Evolutionary conservation across 2,797 vertebrate species (phyloP), one percentile per base, ranked within the genome.

Genomic region (Pipistrellus kuhlii): DNA sequence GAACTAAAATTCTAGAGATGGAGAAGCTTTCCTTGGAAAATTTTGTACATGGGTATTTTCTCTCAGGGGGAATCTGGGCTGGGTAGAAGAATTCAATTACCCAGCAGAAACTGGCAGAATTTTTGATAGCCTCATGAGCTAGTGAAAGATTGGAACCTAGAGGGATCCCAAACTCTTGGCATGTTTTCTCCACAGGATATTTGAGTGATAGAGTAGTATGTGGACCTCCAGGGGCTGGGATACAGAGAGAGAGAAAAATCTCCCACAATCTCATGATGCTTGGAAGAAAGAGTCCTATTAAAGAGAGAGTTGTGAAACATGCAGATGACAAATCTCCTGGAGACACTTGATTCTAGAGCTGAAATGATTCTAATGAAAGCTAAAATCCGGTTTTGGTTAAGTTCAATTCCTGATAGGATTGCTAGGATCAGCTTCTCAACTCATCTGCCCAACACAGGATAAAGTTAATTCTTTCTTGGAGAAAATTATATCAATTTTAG

Each of bases 401-500:
- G 20, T 21, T 88, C 30, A 77, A 17, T 90, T 59, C 15, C 12
- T 68, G 14, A 48, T 27, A 62, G 30, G 15, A 18, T 83, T 64
- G 1, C n/a, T 64, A 23, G 73, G 25, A 76, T 87, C 14, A 87
- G 14, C 12, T 20, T 53, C 9, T 86, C 5, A 51, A 51, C 9
- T 81, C 32, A 41, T 20, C 13, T 86, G 68, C 14, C 8, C 8
- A 53, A 25, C 20, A 76, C 2, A 20, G 35, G 17, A 71, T 75
- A 81, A 18, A 15, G 4, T 57, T 75, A 83, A 69, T 3, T 3
- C 20, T 83, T 71, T 57, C 18, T 46, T 87, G 7, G 32, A 76
- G 48, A 95, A 91, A 51, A 32, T 66, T n/a, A 27, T 59, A 71
- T 85, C 2, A 71, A 17, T 80, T 57, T 88, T 81, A 92, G 57